These are phyloP conservation scores for Diachasma alloeum DNA, from an alignment of 1,140 invertebrate genomes.

Conservation along the genomic window DNA sequence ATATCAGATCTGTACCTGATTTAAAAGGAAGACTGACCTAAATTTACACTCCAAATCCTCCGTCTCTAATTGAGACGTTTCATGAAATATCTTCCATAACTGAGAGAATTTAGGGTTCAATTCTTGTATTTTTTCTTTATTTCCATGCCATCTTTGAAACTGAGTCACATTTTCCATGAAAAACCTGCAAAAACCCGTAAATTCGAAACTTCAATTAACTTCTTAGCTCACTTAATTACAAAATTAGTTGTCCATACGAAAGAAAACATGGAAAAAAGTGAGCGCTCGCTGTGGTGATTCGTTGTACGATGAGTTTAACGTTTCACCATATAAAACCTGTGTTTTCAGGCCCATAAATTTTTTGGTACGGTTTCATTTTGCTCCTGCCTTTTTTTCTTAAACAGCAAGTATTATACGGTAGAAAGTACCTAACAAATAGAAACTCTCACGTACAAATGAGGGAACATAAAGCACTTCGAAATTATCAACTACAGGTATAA, in stretches of 20 bases:
- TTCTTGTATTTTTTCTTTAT: too few relatives aligned
- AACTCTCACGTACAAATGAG: neutral
- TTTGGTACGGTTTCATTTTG: conserved; percentile 24
- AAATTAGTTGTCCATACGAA: neutral
- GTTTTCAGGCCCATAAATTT: neutral
- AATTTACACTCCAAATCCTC: too few relatives aligned
- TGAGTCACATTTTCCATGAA: too few relatives aligned
- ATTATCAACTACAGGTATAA: neutral
- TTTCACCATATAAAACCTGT: conserved; percentile 5
- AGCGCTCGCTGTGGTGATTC: conserved; percentile 15
- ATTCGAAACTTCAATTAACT: too few relatives aligned
- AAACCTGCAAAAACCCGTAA: too few relatives aligned
- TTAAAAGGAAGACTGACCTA: too few relatives aligned
- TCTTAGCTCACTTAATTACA: too few relatives aligned
- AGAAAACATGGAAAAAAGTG: conserved; percentile 26
- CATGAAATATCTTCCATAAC: too few relatives aligned
- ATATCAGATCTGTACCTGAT: too few relatives aligned
- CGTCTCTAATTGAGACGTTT: too few relatives aligned
- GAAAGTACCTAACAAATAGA: neutral
- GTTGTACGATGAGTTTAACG: conserved; percentile 19
- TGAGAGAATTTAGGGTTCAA: too few relatives aligned
- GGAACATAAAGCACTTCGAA: neutral
- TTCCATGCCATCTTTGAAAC: too few relatives aligned
- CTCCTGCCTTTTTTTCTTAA: conserved; percentile 26
- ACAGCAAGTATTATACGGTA: neutral